These are phyloP conservation scores for Pseudomyrmex sp. DNA, from an alignment of 1,140 invertebrate genomes.

Conservation along the genomic window DNA sequence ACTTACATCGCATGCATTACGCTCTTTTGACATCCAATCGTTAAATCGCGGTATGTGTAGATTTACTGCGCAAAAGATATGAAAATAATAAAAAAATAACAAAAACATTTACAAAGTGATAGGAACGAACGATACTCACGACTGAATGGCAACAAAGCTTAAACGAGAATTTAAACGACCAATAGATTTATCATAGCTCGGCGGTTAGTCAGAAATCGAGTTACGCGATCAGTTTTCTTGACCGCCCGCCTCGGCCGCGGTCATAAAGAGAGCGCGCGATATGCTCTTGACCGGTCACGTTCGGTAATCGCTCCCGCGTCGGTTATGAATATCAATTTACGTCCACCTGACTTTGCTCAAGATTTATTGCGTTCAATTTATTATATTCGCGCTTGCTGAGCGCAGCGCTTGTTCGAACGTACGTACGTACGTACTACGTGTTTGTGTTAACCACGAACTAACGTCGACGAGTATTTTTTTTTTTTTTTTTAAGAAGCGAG, in stretches of 20 bases:
- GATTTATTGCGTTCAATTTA: slow-evolving; percentile 66
- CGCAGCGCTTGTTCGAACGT: neutral
- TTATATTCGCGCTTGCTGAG: slow-evolving; percentile 47
- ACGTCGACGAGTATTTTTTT: neutral
- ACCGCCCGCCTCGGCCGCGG: slow-evolving; percentile 40
- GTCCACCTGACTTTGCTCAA: slow-evolving; percentile 59
- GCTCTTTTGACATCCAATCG: neutral
- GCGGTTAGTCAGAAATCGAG: slow-evolving; percentile 52
- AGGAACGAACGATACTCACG: neutral
- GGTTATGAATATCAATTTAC: slow-evolving; percentile 74
- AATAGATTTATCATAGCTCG: slow-evolving; percentile 41
- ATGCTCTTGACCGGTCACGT: slow-evolving; percentile 63
- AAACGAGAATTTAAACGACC: neutral
- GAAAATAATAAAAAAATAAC: neutral
- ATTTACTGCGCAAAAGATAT: neutral
- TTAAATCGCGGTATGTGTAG: neutral
- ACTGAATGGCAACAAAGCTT: neutral
- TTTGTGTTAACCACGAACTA: neutral
- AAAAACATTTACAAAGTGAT: neutral
- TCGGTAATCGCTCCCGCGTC: slow-evolving; percentile 60
- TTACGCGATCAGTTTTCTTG: slow-evolving; percentile 35
- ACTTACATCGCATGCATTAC: neutral
- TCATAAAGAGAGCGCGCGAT: slow-evolving; percentile 40
- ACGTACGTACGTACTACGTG: neutral
- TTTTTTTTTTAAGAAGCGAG: no score